Evolutionary conservation across 1,140 invertebrate species (phyloP).

Genomic region (Sitodiplosis mosellana): DNA sequence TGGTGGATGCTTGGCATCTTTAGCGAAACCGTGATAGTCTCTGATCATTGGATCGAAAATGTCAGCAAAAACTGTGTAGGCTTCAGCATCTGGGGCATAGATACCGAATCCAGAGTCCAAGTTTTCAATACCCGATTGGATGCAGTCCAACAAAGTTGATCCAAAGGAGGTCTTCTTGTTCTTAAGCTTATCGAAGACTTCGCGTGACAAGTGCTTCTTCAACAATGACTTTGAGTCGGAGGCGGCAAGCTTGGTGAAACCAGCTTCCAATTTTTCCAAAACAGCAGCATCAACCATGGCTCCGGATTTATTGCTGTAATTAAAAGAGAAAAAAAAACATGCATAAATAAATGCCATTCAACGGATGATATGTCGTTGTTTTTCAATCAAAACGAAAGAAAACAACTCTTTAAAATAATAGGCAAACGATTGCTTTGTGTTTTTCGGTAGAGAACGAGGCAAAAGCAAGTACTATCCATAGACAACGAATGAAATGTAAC

Average conservation of each 20-base stretch:
- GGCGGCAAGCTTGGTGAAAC: constrained; percentile 67
- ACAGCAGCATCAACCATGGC: constrained; percentile 74
- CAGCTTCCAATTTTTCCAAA: constrained; percentile 75
- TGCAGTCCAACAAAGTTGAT: constrained; percentile 74
- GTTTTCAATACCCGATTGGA: constrained; percentile 83
- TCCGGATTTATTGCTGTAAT: constrained; percentile 43
- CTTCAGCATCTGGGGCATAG: constrained; percentile 87
- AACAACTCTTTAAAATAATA: too few species aligned
- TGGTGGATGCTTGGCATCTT: constrained; percentile 78
- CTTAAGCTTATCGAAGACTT: constrained; percentile 79
- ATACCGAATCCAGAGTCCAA: constrained; percentile 82
- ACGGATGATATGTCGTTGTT: too few species aligned
- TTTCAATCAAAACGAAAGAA: too few species aligned
- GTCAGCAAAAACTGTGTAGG: constrained; percentile 76
- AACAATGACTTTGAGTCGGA: constrained; percentile 86
- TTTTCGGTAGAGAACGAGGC: too few species aligned
- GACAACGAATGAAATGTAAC: too few species aligned
- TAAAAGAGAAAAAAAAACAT: constrained; percentile 5
- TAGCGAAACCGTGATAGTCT: constrained; percentile 90
- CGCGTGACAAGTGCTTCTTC: constrained; percentile 84
- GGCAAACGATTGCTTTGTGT: too few species aligned
- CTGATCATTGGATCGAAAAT: constrained; percentile 94
- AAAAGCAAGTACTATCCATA: too few species aligned
- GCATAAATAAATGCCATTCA: background rate
- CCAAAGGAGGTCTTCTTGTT: constrained; percentile 80